Conservation (phyloP, 2,797 vertebrate genomes). For the Neosilurus hyrtlii region DNA sequence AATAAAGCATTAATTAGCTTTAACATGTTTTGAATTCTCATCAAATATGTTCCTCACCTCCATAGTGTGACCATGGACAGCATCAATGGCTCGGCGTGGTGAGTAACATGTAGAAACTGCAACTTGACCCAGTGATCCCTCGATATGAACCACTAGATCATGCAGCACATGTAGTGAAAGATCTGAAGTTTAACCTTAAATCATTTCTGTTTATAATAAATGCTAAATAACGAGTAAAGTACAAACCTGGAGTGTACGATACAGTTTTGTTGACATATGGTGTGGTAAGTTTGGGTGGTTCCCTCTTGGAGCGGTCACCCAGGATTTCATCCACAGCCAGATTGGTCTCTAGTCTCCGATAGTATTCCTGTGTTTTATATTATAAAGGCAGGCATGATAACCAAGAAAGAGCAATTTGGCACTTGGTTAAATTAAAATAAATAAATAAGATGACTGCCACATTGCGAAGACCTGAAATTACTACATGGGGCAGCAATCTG, state of each 20-base stretch:
- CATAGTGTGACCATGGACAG: conserved; percentile 74
- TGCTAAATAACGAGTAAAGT: background rate
- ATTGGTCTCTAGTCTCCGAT: conserved; percentile 81
- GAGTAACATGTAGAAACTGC: conserved; percentile 93
- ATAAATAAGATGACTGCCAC: background rate
- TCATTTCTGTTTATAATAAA: background rate
- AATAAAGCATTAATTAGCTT: background rate
- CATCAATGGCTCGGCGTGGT: conserved; percentile 90
- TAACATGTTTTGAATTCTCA: background rate
- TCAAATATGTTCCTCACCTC: conserved; percentile 59
- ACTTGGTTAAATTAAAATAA: background rate
- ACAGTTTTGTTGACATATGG: conserved; percentile 90
- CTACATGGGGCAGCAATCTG: background rate
- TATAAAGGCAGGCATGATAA: no score
- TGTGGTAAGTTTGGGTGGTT: conserved; percentile 86
- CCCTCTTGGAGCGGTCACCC: conserved; percentile 77
- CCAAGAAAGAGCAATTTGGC: background rate
- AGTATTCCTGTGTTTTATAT: conserved; percentile 77
- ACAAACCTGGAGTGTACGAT: conserved; percentile 81
- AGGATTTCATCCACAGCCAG: conserved; percentile 82
- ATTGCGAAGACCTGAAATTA: background rate
- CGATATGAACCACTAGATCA: conserved; percentile 86
- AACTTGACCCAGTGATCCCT: conserved; percentile 93
- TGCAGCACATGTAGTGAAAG: background rate
- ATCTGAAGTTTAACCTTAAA: background rate